phyloP scores from a whole-genome alignment of 2,888 invertebrate genomes.

The Meiosimyza decipiens region DNA sequence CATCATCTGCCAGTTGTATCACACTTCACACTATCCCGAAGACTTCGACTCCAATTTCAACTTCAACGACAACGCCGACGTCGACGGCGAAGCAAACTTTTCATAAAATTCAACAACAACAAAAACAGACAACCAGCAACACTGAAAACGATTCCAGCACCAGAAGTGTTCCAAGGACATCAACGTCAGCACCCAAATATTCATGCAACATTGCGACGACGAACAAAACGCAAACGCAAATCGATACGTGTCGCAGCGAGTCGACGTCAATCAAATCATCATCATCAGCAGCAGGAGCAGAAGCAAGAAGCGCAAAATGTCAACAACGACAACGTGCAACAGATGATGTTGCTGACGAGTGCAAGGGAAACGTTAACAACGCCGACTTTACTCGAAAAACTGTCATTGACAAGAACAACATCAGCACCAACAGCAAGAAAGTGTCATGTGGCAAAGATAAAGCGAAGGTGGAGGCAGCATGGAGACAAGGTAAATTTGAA shows the following conservation, averaged over 20 bases:
- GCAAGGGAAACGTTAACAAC: neutral
- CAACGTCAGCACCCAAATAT: neutral
- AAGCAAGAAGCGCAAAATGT: neutral
- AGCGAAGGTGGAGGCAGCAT: too few relatives aligned
- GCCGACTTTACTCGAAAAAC: neutral
- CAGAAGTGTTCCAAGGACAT: conserved; percentile 24
- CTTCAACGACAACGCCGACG: conserved; percentile 7
- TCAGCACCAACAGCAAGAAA: neutral
- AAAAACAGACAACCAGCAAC: conserved; percentile 17
- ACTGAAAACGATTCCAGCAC: conserved; percentile 28
- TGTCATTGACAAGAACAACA: neutral
- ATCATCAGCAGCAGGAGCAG: neutral
- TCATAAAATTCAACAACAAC: neutral
- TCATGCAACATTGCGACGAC: conserved; percentile 8
- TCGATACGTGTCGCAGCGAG: neutral
- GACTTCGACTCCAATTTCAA: conserved; percentile 8
- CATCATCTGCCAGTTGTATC: conserved; percentile 22
- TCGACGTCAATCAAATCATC: neutral
- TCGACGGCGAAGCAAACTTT: neutral
- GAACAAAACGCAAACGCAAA: neutral
- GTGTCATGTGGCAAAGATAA: neutral
- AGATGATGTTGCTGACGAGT: conserved; percentile 25
- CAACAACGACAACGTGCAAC: conserved; percentile 40
- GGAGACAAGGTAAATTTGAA: too few relatives aligned
- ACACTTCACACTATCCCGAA: conserved; percentile 1